Evolutionary conservation across 2,113 vertebrate genomes (phyloP).

Genomic region (Dascyllus trimaculatus): DNA sequence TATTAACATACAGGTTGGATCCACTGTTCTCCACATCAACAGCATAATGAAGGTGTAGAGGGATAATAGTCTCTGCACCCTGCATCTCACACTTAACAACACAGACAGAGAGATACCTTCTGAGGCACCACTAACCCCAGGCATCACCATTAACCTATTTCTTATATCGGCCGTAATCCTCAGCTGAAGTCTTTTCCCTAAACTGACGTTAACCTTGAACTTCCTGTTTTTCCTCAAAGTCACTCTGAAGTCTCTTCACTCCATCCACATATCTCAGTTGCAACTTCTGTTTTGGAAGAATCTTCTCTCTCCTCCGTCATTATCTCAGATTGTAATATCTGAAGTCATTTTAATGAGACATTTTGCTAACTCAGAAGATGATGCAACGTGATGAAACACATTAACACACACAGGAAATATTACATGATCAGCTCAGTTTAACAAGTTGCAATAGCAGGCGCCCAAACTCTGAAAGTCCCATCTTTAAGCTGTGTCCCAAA

Average conservation of each 20-base stretch:
- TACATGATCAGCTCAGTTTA: constrained; percentile 30
- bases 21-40: too few species aligned
- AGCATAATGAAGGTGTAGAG: not conserved
- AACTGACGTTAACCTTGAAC: constrained; percentile 24
- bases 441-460: constrained; percentile 1
- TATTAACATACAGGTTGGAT: too few species aligned
- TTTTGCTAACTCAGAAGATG: constrained; percentile 49
- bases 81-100: not conserved
- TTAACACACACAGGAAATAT: constrained; percentile 35
- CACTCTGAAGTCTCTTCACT: not conserved
- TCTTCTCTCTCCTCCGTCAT: constrained; percentile 2
- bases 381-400: constrained; percentile 59
- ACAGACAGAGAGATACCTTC: not conserved
- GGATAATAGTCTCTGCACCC: not conserved
- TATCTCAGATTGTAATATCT: constrained; percentile 6
- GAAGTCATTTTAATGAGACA: constrained; percentile 38
- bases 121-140: constrained; percentile 3
- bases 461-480: not conserved
- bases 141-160: constrained; percentile 18
- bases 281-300: constrained; percentile 23
- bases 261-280: not conserved
- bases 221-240: not conserved
- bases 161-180: constrained; percentile 11
- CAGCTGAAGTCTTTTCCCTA: constrained; percentile 14
- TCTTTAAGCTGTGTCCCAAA: not conserved